Conservation (phyloP, 2,888 invertebrate species). For the Leucophora obtusa region DNA sequence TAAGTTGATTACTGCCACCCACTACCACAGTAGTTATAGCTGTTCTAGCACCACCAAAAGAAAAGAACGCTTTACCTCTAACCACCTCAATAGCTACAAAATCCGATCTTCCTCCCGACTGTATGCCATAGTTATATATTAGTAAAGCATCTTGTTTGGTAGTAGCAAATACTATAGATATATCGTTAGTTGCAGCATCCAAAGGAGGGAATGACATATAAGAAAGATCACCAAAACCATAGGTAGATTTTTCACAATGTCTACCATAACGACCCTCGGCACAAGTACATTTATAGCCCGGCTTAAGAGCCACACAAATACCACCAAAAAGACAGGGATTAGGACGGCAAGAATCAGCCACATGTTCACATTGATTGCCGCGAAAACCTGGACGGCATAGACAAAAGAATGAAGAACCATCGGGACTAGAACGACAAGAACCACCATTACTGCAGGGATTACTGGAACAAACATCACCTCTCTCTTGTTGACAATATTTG, state of each 20-base stretch:
- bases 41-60: slow-evolving; percentile 92
- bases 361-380: slow-evolving; percentile 93
- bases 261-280: slow-evolving; percentile 92
- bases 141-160: slow-evolving; percentile 91
- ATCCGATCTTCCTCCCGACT: slow-evolving; percentile 92
- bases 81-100: slow-evolving; percentile 95
- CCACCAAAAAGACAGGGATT: slow-evolving; percentile 96
- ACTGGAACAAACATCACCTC: slow-evolving; percentile 89
- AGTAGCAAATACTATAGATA: slow-evolving; percentile 93
- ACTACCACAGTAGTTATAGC: slow-evolving; percentile 90
- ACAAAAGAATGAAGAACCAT: slow-evolving; percentile 93
- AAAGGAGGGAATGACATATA: slow-evolving; percentile 93
- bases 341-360: slow-evolving; percentile 93
- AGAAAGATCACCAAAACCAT: slow-evolving; percentile 92
- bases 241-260: slow-evolving; percentile 93
- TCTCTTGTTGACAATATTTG: slow-evolving; percentile 89
- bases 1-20: slow-evolving; percentile 78
- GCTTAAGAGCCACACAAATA: slow-evolving; percentile 91
- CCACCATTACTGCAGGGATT: slow-evolving; percentile 95
- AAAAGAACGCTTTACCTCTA: slow-evolving; percentile 90
- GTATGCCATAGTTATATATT: slow-evolving; percentile 94
- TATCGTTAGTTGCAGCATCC: slow-evolving; percentile 93
- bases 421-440: slow-evolving; percentile 92
- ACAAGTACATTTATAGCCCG: slow-evolving; percentile 92
- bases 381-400: slow-evolving; percentile 94